Evolutionary conservation across 1,140 invertebrate genomes (phyloP).

Genomic region (Lethrus apterus): DNA sequence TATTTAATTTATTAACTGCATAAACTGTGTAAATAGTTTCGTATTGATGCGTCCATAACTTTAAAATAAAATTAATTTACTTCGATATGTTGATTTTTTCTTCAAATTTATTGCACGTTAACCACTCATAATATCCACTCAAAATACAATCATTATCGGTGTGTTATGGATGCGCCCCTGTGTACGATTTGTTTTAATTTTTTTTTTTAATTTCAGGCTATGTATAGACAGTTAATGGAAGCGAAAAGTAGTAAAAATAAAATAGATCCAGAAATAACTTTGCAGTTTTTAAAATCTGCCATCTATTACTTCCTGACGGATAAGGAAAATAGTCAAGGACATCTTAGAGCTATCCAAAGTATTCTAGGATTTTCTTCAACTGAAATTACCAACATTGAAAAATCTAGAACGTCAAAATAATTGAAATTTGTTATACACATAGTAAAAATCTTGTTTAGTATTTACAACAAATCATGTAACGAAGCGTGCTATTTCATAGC

Average conservation of each 20-base stretch:
- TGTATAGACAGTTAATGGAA: slow-evolving; percentile 73
- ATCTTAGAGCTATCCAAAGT: slow-evolving; percentile 78
- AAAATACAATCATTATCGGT: background rate
- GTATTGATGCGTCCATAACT: too few relatives aligned
- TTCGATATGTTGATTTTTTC: slow-evolving; percentile 1
- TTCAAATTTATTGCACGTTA: background rate
- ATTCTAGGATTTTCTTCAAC: slow-evolving; percentile 71
- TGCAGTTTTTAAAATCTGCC: slow-evolving; percentile 84
- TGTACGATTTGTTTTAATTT: background rate
- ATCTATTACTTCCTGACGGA: slow-evolving; percentile 85
- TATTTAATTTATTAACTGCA: too few relatives aligned
- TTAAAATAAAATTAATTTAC: too few relatives aligned
- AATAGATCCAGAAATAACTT: slow-evolving; percentile 75
- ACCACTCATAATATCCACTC: background rate
- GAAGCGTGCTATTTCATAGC: too few relatives aligned
- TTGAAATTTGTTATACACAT: slow-evolving; percentile 11
- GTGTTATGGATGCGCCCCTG: background rate
- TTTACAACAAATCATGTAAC: too few relatives aligned
- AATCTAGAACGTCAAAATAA: slow-evolving; percentile 43
- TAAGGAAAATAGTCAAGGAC: slow-evolving; percentile 73
- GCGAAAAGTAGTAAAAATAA: slow-evolving; percentile 57
- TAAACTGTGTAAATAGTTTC: too few relatives aligned
- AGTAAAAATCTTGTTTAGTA: too few relatives aligned
- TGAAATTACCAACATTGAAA: slow-evolving; percentile 68
- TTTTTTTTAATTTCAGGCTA: slow-evolving; percentile 53